phyloP scores from a whole-genome alignment of 2,113 vertebrate genomes.

The Eleginops maclovinus region DNA sequence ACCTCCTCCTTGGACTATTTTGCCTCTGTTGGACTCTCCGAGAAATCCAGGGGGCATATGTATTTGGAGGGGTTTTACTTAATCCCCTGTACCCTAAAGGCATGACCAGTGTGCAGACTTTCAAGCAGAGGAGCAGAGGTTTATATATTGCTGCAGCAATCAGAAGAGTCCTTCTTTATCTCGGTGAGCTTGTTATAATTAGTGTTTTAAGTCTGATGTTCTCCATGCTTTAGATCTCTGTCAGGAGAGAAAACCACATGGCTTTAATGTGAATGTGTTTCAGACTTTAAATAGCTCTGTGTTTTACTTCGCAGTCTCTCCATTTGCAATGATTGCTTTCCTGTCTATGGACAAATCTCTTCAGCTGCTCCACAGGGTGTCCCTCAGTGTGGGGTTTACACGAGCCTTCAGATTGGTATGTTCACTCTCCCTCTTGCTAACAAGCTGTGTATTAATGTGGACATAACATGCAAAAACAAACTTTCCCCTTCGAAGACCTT shows the following conservation, averaged over 20 bases:
- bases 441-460: neutral
- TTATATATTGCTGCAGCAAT: constrained; percentile 88
- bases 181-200: constrained; percentile 85
- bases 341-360: constrained; percentile 92
- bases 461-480: neutral
- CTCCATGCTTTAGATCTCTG: neutral
- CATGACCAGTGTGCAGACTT: constrained; percentile 86
- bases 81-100: constrained; percentile 96
- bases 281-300: constrained; percentile 9
- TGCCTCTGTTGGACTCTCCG: constrained; percentile 86
- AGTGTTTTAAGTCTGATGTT: constrained; percentile 4
- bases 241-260: neutral
- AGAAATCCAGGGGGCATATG: constrained; percentile 92
- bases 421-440: constrained; percentile 16
- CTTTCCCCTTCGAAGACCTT: neutral
- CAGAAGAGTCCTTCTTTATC: constrained; percentile 90
- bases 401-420: constrained; percentile 94
- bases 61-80: constrained; percentile 91
- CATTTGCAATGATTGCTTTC: constrained; percentile 95
- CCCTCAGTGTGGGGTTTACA: constrained; percentile 92
- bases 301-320: constrained; percentile 89
- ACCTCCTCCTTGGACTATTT: constrained; percentile 88
- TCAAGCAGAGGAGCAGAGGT: constrained; percentile 88
- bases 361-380: constrained; percentile 86
- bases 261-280: constrained; percentile 7